Conservation (phyloP, 2,797 vertebrate genomes). For the Champsocephalus esox region DNA sequence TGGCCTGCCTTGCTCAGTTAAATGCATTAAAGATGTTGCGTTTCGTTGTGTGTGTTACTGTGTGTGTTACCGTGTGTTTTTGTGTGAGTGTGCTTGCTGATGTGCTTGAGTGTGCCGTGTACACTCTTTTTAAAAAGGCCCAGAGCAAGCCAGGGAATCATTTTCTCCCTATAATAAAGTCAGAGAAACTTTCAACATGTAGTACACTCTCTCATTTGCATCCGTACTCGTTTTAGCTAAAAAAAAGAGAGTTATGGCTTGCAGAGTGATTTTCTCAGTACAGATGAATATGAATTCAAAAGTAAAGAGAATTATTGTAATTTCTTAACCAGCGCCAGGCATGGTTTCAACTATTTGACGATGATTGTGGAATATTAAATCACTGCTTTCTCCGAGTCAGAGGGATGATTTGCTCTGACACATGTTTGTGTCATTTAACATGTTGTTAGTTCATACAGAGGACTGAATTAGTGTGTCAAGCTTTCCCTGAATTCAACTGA, state of each 20-base stretch:
- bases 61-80: conserved; percentile 6
- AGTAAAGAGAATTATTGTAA: conserved; percentile 6
- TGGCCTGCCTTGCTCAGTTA: conserved; percentile 30
- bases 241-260: conserved; percentile 12
- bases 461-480: not conserved
- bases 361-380: conserved; percentile 19
- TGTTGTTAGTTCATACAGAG: not conserved
- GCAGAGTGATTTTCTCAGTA: conserved; percentile 18
- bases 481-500: not conserved
- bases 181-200: conserved; percentile 38
- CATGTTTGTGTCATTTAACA: conserved; percentile 4
- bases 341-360: not conserved
- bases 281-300: conserved; percentile 32
- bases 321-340: not conserved
- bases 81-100: conserved; percentile 26
- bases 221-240: conserved; percentile 10
- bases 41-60: conserved; percentile 21
- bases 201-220: conserved; percentile 37
- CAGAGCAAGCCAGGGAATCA: conserved; percentile 33
- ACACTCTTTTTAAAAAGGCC: conserved; percentile 45
- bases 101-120: conserved; percentile 30
- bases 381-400: not conserved
- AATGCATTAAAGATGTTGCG: conserved; percentile 62
- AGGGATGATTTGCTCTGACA: conserved; percentile 1
- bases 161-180: conserved; percentile 55